Conservation (phyloP, 2,113 vertebrate species). For the Clarias magur region DNA sequence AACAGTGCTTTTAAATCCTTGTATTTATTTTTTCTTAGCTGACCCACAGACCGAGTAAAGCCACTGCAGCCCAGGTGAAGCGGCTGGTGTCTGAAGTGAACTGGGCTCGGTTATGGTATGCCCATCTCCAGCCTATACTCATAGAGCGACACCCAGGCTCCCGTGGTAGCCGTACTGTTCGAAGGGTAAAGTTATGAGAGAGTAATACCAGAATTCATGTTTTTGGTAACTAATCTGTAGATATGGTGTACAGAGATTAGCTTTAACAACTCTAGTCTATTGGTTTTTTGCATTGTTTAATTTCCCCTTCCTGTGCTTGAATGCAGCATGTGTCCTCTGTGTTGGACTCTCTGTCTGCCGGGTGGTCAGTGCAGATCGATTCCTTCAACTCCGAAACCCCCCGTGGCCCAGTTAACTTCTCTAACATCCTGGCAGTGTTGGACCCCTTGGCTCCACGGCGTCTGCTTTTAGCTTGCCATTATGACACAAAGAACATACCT, state of each 20-base stretch:
- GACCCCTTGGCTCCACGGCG: slow-evolving; percentile 75
- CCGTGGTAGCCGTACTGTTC: slow-evolving; percentile 74
- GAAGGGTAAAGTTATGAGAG: slow-evolving; percentile 69
- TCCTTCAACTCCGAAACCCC: slow-evolving; percentile 79
- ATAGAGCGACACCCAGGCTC: slow-evolving; percentile 80
- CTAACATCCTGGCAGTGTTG: slow-evolving; percentile 82
- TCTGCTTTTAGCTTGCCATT: slow-evolving; percentile 84
- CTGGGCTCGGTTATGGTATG: slow-evolving; percentile 76
- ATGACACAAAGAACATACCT: slow-evolving; percentile 83
- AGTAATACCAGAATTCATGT: not conserved
- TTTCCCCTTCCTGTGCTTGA: slow-evolving; percentile 36
- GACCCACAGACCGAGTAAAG: slow-evolving; percentile 72
- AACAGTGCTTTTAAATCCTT: not conserved
- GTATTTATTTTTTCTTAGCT: slow-evolving; percentile 52
- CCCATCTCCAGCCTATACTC: slow-evolving; percentile 78
- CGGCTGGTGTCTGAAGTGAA: slow-evolving; percentile 75
- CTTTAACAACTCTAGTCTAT: not conserved
- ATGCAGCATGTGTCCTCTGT: slow-evolving; percentile 77
- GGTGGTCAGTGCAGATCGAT: slow-evolving; percentile 82
- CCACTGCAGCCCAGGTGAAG: slow-evolving; percentile 70
- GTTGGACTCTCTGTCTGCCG: slow-evolving; percentile 71
- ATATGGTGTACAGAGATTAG: not conserved
- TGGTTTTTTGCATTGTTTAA: not conserved
- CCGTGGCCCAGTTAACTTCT: slow-evolving; percentile 76
- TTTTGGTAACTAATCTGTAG: not conserved